Evolutionary conservation across 2,888 invertebrate genomes (phyloP).

Genomic region (Agrotis puta): DNA sequence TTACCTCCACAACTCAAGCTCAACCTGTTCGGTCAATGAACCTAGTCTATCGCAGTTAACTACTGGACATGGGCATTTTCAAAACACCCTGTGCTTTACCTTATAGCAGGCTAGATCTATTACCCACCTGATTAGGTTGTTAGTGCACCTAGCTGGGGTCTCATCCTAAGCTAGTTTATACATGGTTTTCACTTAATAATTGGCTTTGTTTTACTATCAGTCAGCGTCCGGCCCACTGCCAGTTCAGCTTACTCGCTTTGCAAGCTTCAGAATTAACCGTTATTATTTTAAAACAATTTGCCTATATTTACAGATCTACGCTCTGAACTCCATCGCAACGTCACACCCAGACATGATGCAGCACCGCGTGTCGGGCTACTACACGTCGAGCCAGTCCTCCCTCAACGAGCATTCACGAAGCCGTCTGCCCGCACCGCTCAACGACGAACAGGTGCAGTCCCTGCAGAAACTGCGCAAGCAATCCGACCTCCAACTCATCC

Average conservation of each 20-base stretch:
- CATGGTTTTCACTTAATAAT: too few relatives aligned
- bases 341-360: slow-evolving; percentile 94
- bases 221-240: not conserved
- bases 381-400: slow-evolving; percentile 96
- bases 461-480: slow-evolving; percentile 96
- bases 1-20: not conserved
- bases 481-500: slow-evolving; percentile 96
- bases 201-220: too few relatives aligned
- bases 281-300: slow-evolving; percentile 5
- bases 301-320: slow-evolving; percentile 89
- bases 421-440: slow-evolving; percentile 91
- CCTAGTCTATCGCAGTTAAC: not conserved
- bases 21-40: not conserved
- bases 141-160: not conserved
- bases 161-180: not conserved
- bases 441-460: slow-evolving; percentile 91
- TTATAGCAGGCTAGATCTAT: not conserved
- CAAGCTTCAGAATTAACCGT: not conserved
- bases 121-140: not conserved
- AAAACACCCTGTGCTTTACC: not conserved
- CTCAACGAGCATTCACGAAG: slow-evolving; percentile 81
- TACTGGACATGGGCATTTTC: not conserved
- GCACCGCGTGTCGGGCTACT: slow-evolving; percentile 96
- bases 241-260: not conserved
- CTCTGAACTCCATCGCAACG: slow-evolving; percentile 91